Evolutionary conservation across 2,888 invertebrate genomes (phyloP).

Genomic region (Sisyra terminalis): DNA sequence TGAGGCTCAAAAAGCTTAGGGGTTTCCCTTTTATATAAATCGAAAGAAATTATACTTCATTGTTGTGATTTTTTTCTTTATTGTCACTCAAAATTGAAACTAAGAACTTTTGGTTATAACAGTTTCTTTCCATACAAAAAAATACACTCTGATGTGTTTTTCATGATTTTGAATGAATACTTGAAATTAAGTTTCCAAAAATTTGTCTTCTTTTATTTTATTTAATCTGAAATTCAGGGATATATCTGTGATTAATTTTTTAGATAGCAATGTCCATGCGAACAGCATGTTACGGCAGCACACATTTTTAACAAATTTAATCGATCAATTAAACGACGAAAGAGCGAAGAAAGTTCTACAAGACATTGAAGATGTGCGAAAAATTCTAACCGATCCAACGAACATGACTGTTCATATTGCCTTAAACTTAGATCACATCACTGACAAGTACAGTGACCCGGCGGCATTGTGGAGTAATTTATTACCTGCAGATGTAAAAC

Average conservation of each 20-base stretch:
- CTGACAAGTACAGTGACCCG: constrained; percentile 25
- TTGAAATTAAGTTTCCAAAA: no score
- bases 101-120: no score
- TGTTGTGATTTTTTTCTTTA: no score
- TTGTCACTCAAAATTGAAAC: no score
- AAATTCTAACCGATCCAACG: constrained; percentile 37
- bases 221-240: no score
- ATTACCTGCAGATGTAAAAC: constrained; percentile 9
- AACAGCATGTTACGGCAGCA: constrained; percentile 60
- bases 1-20: no score
- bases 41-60: no score
- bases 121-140: no score
- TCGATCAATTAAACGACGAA: constrained; percentile 37
- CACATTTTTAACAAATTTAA: constrained; percentile 50
- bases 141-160: no score
- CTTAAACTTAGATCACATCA: constrained; percentile 45
- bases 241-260: constrained; percentile 10
- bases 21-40: no score
- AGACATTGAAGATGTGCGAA: constrained; percentile 40
- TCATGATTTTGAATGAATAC: no score
- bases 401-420: constrained; percentile 56
- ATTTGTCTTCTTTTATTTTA: no score
- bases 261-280: constrained; percentile 55
- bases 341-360: constrained; percentile 30
- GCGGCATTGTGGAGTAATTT: constrained; percentile 37